These are phyloP conservation scores for Diplogasteroides magnus DNA, from an alignment of 1,140 invertebrate species.

Conservation along the genomic window DNA sequence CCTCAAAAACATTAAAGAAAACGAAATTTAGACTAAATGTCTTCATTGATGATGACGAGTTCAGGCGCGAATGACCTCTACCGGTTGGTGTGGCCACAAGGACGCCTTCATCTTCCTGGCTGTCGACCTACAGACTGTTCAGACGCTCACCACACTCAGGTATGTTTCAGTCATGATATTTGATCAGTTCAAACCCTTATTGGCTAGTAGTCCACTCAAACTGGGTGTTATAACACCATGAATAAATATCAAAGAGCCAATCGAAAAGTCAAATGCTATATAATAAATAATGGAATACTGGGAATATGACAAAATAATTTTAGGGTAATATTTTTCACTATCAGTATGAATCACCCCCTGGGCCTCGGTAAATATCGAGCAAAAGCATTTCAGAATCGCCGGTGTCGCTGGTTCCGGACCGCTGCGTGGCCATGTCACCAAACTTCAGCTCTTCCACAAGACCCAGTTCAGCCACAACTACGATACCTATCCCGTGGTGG, in stretches of 20 bases:
- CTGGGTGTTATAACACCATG: neutral
- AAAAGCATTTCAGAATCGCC: constrained; percentile 29
- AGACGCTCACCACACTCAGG: constrained; percentile 69
- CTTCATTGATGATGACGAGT: too few species aligned
- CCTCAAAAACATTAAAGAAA: too few species aligned
- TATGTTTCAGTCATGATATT: neutral
- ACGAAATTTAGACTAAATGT: too few species aligned
- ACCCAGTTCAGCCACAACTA: constrained; percentile 85
- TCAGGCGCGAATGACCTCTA: constrained; percentile 38
- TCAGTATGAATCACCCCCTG: too few species aligned
- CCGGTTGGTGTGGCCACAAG: constrained; percentile 67
- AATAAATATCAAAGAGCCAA: neutral
- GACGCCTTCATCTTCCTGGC: constrained; percentile 85
- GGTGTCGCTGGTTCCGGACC: constrained; percentile 49
- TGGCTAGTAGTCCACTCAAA: too few species aligned
- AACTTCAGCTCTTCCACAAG: constrained; percentile 94
- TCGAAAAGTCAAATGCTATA: neutral
- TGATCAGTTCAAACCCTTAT: too few species aligned
- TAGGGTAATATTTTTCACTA: too few species aligned
- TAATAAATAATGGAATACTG: too few species aligned
- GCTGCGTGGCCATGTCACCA: constrained; percentile 63
- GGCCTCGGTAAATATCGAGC: neutral
- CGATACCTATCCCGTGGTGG: constrained; percentile 80
- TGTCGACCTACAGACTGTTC: constrained; percentile 83
- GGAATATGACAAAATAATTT: too few species aligned